Base-by-base conservation (phyloP, 1,140 invertebrate genomes). In the Heliothis subflexa region DNA sequence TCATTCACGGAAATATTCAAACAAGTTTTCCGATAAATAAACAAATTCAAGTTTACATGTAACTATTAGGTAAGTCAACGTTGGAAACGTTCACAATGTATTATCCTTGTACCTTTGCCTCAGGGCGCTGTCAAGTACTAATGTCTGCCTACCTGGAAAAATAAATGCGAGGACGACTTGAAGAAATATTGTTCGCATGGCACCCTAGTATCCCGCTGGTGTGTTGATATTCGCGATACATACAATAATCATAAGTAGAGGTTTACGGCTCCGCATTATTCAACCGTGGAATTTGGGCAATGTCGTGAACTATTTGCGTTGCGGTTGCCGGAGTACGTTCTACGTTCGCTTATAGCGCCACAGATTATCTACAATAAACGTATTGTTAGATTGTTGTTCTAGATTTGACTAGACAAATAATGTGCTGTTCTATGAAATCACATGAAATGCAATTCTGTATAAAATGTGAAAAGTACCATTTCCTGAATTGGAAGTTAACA, bases 191-290 rank as follows among this genome's bases (percentile, higher is more conserved):
- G 25, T 71, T 71, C 25, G 16, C 25, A 33, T 49, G 47, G 25
- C 47, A 18, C 12, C 50, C 45, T n/a, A 28, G 49, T 21, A 66
- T 70, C 50, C n/a, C 52, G 50, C 50, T 50, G 68, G 28, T 33
- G 68, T 4, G 14, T 71, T 10, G 68, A n/a, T 40, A 71, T 71
- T 52, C 66, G 68, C 28, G 68, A 50, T 71, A 40, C 50, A 71
- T 71, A 54, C 68, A 71, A 71, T 71, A 71, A 71, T 55, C 68
- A 71, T 71, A 71, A 71, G 68, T 71, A 54, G 68, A 40, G 21
- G 50, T 71, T 71, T 55, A 71, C 25, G 16, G 50, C 68, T 1
- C 16, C 16, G 45, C 50, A 71, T 55, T 71, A 71, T 71, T 71
- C 50, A 71, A 71, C 68, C 68, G 50, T 18, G 49, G 68, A 54